Evolutionary conservation across 2,888 invertebrate genomes (phyloP).

Genomic region (Megamerina dolium): DNA sequence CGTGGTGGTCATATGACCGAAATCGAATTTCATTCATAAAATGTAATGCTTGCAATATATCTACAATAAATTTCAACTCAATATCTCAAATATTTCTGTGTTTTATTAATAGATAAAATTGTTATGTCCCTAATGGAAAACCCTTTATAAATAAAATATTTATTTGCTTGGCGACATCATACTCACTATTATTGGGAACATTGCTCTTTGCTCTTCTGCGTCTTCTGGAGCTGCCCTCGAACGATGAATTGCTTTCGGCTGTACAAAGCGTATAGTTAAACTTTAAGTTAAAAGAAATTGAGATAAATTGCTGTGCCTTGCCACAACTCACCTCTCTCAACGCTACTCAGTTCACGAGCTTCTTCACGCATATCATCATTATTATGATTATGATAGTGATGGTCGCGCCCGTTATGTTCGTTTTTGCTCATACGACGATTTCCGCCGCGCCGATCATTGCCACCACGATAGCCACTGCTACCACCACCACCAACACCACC

Average conservation of each 20-base stretch:
- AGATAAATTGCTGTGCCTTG: background rate
- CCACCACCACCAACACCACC: conserved; percentile 24
- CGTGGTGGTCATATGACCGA: no score
- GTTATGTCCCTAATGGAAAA: no score
- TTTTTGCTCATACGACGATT: conserved; percentile 41
- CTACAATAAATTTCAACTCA: no score
- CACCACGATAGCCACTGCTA: conserved; percentile 32
- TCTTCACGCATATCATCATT: conserved; percentile 45
- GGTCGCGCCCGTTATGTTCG: conserved; percentile 43
- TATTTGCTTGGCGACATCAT: conserved; percentile 32
- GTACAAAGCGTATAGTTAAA: conserved; percentile 8
- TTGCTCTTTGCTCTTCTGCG: conserved; percentile 47
- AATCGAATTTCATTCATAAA: no score
- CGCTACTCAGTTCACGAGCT: conserved; percentile 47
- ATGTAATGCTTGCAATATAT: no score
- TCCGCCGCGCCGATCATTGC: conserved; percentile 41
- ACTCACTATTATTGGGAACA: conserved; percentile 46
- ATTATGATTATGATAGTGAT: conserved; percentile 42
- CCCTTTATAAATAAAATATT: no score
- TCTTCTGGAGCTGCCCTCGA: conserved; percentile 46
- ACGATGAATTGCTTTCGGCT: conserved; percentile 50
- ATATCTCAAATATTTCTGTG: no score
- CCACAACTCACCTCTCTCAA: conserved; percentile 44
- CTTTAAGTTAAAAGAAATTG: background rate
- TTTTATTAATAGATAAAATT: no score